These are phyloP conservation scores for Zaprionus capensis DNA, from an alignment of 1,140 invertebrate genomes.

Conservation along the genomic window DNA sequence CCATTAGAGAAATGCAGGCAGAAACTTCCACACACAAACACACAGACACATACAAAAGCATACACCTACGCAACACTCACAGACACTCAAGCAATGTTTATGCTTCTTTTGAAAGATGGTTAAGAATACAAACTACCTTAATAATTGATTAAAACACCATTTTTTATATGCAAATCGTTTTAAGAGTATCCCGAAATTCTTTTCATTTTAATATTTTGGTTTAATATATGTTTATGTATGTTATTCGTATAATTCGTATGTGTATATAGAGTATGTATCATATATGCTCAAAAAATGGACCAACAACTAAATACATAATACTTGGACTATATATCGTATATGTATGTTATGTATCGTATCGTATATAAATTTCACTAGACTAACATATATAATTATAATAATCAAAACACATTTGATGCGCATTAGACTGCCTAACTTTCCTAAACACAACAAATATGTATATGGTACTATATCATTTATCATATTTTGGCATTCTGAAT, in stretches of 20 bases:
- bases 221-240: slow-evolving; percentile 40
- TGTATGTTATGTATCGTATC: slow-evolving; percentile 42
- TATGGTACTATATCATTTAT: not conserved
- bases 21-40: slow-evolving; percentile 32
- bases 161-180: slow-evolving; percentile 60
- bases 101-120: slow-evolving; percentile 49
- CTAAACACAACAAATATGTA: not conserved
- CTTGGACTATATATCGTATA: slow-evolving; percentile 60
- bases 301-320: slow-evolving; percentile 83
- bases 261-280: slow-evolving; percentile 34
- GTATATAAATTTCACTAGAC: slow-evolving; percentile 52
- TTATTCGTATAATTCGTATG: slow-evolving; percentile 59
- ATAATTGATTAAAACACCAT: slow-evolving; percentile 71
- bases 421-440: slow-evolving; percentile 19
- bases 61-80: slow-evolving; percentile 10
- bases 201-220: slow-evolving; percentile 33
- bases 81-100: slow-evolving; percentile 49
- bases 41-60: slow-evolving; percentile 45
- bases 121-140: slow-evolving; percentile 67
- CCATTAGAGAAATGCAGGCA: slow-evolving; percentile 59
- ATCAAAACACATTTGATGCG: slow-evolving; percentile 14
- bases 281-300: slow-evolving; percentile 73
- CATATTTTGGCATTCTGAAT: slow-evolving; percentile 5
- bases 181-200: slow-evolving; percentile 19
- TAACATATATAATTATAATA: not conserved